A percentile compares a stretch with the other conserved stretches of the same genome.
Evolutionary conservation across 1,140 invertebrate genomes (phyloP).

Genomic region (Drosophila sp.): DNA sequence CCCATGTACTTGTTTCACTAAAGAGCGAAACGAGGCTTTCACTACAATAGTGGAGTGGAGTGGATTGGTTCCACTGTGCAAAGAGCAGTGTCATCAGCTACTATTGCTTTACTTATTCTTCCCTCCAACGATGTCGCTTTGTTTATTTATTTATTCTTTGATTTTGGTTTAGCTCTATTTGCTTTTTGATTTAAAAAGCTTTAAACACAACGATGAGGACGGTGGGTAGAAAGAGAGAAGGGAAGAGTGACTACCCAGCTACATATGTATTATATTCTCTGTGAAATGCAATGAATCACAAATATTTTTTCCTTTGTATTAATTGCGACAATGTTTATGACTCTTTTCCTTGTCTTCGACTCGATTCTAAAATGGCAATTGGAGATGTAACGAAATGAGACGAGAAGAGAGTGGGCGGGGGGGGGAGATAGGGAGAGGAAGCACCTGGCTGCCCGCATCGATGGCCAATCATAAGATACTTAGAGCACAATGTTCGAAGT

Average conservation of each 20-base stretch:
- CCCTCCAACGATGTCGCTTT: conserved; percentile 27
- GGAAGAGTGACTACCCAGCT: conserved; percentile 12
- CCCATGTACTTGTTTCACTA: too few relatives aligned
- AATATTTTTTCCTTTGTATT: conserved; percentile 63
- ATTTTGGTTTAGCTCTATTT: conserved; percentile 74
- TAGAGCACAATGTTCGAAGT: conserved; percentile 37
- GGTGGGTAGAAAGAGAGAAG: background rate
- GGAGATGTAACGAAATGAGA: background rate
- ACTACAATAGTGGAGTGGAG: too few relatives aligned
- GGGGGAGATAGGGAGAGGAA: background rate
- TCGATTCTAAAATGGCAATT: conserved; percentile 11
- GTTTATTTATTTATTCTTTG: conserved; percentile 66
- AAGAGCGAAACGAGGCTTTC: too few relatives aligned
- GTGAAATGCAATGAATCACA: conserved; percentile 60
- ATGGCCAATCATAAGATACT: conserved; percentile 57
- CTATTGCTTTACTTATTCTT: background rate
- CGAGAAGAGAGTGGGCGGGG: background rate
- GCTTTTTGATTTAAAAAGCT: conserved; percentile 54
- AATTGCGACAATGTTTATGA: conserved; percentile 60
- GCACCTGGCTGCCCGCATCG: background rate
- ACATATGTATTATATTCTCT: background rate
- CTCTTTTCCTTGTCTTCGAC: conserved; percentile 30
- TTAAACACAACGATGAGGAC: conserved; percentile 24
- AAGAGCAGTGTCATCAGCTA: background rate
- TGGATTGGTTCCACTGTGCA: background rate